Conservation (phyloP, 2,888 invertebrate species). For the Apeira syringaria region DNA sequence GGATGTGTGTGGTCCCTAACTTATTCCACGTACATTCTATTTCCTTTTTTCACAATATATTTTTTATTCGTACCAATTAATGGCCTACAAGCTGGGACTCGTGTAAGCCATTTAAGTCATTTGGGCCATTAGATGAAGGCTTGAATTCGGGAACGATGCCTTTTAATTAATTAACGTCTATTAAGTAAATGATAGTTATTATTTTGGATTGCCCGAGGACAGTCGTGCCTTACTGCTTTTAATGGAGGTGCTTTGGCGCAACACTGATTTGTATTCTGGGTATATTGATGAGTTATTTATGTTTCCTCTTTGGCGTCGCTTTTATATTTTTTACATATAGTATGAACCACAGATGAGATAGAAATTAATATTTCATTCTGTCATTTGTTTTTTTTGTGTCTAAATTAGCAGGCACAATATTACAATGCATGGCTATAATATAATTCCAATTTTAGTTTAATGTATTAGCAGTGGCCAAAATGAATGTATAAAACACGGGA, state of each 20-base stretch:
- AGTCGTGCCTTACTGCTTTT: conserved; percentile 36
- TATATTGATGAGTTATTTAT: conserved; percentile 23
- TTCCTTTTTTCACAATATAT: conserved; percentile 53
- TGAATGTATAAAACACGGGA: no score
- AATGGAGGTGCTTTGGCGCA: conserved; percentile 36
- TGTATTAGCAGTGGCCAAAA: no score
- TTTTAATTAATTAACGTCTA: conserved; percentile 72
- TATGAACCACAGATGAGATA: background rate
- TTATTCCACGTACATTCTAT: conserved; percentile 49
- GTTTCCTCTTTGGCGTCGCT: conserved; percentile 20
- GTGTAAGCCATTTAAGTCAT: conserved; percentile 67
- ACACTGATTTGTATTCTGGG: conserved; percentile 28
- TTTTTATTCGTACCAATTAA: conserved; percentile 69
- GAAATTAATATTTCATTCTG: no score
- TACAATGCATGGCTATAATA: no score
- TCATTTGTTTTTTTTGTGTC: no score
- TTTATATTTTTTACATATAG: conserved; percentile 20
- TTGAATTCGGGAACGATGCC: conserved; percentile 59
- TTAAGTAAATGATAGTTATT: conserved; percentile 67
- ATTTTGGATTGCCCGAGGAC: conserved; percentile 46
- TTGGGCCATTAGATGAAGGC: conserved; percentile 63
- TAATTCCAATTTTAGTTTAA: no score
- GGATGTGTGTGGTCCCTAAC: conserved; percentile 72
- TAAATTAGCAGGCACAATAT: no score
- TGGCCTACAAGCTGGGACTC: conserved; percentile 56